A percentile compares a stretch with the other conserved stretches of the same genome.
phyloP scores from a whole-genome alignment of 1,140 invertebrate genomes.

The Calephelis nemesis region DNA sequence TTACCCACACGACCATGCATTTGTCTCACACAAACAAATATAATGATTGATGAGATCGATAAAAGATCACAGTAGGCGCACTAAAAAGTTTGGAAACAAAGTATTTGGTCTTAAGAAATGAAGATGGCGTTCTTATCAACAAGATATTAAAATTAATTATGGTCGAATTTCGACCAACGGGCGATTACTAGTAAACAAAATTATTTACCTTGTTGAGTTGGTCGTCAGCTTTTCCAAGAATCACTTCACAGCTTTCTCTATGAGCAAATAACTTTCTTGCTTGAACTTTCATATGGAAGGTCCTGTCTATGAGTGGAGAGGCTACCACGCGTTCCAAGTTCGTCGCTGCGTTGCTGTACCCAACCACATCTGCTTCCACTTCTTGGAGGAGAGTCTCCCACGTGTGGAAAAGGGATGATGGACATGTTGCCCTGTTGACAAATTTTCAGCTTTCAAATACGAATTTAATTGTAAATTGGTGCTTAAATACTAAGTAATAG shows the following conservation, averaged over 20 bases:
- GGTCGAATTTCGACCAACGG: too few relatives aligned
- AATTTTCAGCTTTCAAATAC: not conserved
- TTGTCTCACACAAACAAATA: too few relatives aligned
- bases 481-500: too few relatives aligned
- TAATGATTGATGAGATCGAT: too few relatives aligned
- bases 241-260: slow-evolving; percentile 93
- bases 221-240: slow-evolving; percentile 93
- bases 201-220: slow-evolving; percentile 86
- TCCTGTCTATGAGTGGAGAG: slow-evolving; percentile 91
- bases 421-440: slow-evolving; percentile 85
- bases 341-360: slow-evolving; percentile 92
- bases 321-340: slow-evolving; percentile 89
- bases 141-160: too few relatives aligned
- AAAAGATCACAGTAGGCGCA: too few relatives aligned
- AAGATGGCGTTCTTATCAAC: too few relatives aligned
- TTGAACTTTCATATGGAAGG: slow-evolving; percentile 95
- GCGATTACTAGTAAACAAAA: not conserved
- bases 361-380: slow-evolving; percentile 94
- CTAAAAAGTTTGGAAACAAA: too few relatives aligned
- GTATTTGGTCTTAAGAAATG: too few relatives aligned
- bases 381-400: slow-evolving; percentile 96
- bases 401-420: slow-evolving; percentile 90
- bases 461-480: too few relatives aligned
- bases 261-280: slow-evolving; percentile 95
- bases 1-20: too few relatives aligned